A percentile compares a stretch with the other conserved stretches of the same genome.
These are phyloP conservation scores for Pomacea canaliculata DNA, from an alignment of 2,888 invertebrate genomes.

Conservation along the genomic window DNA sequence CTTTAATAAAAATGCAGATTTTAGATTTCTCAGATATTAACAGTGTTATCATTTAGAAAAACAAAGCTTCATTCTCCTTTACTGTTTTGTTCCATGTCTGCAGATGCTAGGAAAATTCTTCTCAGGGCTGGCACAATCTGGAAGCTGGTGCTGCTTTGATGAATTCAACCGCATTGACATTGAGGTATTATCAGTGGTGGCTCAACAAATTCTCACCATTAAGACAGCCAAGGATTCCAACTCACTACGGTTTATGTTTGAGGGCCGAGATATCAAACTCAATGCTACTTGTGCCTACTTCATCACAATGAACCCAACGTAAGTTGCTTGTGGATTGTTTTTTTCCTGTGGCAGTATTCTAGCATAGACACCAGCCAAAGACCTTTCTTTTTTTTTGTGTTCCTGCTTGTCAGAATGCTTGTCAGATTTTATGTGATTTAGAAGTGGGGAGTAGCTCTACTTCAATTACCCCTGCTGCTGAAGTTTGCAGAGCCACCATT, in stretches of 20 bases:
- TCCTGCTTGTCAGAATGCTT: too few species aligned
- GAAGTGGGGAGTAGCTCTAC: too few species aligned
- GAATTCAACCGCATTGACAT: slow-evolving; percentile 70
- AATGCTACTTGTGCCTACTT: slow-evolving; percentile 69
- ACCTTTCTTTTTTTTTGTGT: too few species aligned
- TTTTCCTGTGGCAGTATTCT: not conserved
- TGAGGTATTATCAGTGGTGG: slow-evolving; percentile 69
- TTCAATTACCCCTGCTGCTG: too few species aligned
- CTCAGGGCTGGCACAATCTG: slow-evolving; percentile 69
- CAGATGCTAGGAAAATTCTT: slow-evolving; percentile 69
- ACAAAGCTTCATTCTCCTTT: too few species aligned
- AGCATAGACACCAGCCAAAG: too few species aligned
- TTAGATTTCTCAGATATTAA: not conserved
- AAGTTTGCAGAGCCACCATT: too few species aligned
- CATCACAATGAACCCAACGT: slow-evolving; percentile 70
- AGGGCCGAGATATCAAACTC: slow-evolving; percentile 68
- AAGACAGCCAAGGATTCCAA: slow-evolving; percentile 68
- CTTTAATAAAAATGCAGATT: not conserved
- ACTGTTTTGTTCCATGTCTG: not conserved
- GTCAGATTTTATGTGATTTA: too few species aligned
- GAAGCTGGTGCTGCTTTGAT: slow-evolving; percentile 70
- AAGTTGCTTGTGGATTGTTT: slow-evolving; percentile 31
- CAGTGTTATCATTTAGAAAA: too few species aligned
- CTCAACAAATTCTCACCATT: slow-evolving; percentile 69
- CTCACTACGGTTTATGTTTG: slow-evolving; percentile 67